Evolutionary conservation across 2,888 invertebrate genomes (phyloP), one percentile per base, ranked within the genome.

Genomic region (Catotricha subobsoleta): DNA sequence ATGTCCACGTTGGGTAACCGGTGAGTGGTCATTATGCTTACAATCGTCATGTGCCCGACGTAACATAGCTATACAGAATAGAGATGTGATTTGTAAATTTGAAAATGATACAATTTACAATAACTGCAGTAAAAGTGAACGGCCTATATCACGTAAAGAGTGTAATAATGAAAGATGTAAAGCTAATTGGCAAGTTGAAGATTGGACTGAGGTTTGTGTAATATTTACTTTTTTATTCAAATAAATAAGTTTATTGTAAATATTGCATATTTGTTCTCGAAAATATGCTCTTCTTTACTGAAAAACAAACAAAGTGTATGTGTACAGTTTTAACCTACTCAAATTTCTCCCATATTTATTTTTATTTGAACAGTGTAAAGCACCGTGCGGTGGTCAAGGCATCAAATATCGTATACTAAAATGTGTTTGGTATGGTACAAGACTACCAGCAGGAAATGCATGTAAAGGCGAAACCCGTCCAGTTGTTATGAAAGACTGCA

Each of bases 371-470:
- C 60, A 90, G 88, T 95, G 94, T 58, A 74, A 81, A 49, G 86
- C 86, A 18, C 66, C 72, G 0, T 94, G 94, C 58, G 84, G 80
- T 31, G 69, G 72, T 44, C 74, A 76, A 51, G 92, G 94, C 1
- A 76, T 84, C 41, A 83, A 87, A 60, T 87, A 88, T 57, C 73
- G 95, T 50, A 78, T 82, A 49, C 66, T 95, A 43, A 83, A 84
- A 52, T 95, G 95, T 62, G 86, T 92, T 46, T 97, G 94, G 95
- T 79, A 76, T 51, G 79, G 80, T 6, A 81, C 79, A 16, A 80
- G 76, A 50, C 74, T 74, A 52, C 76, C 87, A 23, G 91, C 91
- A 7, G 88, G 82, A 13, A 79, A 80, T 47, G 83, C 83, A 13
- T 95, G 95, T 60, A 74, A 76, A 48, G 74, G 77, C 45, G 67